A percentile compares a stretch with the other conserved stretches of the same genome.
phyloP scores from a whole-genome alignment of 1,140 invertebrate species.

The Pogonomyrmex californicus region DNA sequence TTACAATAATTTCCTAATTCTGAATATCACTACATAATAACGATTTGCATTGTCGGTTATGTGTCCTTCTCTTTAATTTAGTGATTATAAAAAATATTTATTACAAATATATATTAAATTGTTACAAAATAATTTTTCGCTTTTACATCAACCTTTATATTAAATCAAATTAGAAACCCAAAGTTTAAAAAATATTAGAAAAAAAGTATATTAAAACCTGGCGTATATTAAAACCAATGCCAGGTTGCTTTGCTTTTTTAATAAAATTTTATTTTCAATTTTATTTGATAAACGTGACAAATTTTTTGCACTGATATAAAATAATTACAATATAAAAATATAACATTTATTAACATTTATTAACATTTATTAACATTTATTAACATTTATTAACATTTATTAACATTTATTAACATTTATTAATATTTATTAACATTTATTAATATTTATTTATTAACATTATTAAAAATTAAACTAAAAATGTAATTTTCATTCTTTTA shows the following conservation, averaged over 20 bases:
- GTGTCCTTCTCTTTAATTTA: not conserved
- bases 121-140: not conserved
- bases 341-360: no score
- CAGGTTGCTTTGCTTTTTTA: not conserved
- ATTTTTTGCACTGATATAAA: not conserved
- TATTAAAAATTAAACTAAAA: not conserved
- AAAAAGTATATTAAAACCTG: not conserved
- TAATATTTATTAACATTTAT: no score
- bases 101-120: not conserved
- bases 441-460: no score
- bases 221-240: no score
- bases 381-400: no score
- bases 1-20: not conserved
- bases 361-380: no score
- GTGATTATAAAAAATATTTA: not conserved
- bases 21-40: not conserved
- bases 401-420: no score
- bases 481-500: not conserved
- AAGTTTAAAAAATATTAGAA: not conserved
- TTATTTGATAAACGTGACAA: not conserved
- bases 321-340: not conserved
- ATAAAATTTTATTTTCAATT: not conserved
- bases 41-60: not conserved
- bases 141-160: conserved; percentile 1
- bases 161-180: not conserved